Evolutionary conservation across 2,113 vertebrate species (phyloP).

Genomic region (Motacilla tschutschensis): DNA sequence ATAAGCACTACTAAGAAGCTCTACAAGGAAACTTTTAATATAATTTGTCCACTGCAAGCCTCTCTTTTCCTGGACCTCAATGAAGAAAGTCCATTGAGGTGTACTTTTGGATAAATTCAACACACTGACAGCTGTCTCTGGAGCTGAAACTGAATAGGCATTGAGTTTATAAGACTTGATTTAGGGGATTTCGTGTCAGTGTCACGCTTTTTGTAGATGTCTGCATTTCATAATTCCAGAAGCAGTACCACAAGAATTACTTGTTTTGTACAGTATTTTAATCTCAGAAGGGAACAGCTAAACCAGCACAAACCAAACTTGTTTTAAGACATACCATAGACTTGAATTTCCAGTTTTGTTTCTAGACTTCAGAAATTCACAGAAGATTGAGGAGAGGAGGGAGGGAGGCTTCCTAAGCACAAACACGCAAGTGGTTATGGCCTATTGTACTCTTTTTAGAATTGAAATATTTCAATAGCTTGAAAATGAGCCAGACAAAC

Average conservation of each 20-base stretch:
- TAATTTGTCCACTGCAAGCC: neutral
- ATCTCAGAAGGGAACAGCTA: neutral
- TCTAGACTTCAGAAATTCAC: neutral
- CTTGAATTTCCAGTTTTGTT: neutral
- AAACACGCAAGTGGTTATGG: conserved; percentile 10
- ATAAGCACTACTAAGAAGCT: neutral
- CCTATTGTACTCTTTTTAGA: conserved; percentile 29
- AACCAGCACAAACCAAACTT: neutral
- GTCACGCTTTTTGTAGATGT: neutral
- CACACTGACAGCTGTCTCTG: neutral
- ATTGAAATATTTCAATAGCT: conserved; percentile 38
- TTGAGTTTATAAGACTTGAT: neutral
- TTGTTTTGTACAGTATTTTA: neutral
- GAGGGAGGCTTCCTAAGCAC: neutral
- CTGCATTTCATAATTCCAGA: neutral
- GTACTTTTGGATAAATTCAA: neutral
- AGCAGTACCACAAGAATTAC: neutral
- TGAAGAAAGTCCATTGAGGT: neutral
- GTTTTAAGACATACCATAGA: neutral
- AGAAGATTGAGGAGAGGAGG: neutral
- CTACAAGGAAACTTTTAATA: neutral
- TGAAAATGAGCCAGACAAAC: conserved; percentile 42
- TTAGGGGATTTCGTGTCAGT: neutral
- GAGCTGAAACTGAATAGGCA: neutral
- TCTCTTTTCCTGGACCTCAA: neutral